Evolutionary conservation across 2,113 vertebrate species (phyloP), one percentile per base, ranked within the genome.

Genomic region (Pachycephala philippinensis): DNA sequence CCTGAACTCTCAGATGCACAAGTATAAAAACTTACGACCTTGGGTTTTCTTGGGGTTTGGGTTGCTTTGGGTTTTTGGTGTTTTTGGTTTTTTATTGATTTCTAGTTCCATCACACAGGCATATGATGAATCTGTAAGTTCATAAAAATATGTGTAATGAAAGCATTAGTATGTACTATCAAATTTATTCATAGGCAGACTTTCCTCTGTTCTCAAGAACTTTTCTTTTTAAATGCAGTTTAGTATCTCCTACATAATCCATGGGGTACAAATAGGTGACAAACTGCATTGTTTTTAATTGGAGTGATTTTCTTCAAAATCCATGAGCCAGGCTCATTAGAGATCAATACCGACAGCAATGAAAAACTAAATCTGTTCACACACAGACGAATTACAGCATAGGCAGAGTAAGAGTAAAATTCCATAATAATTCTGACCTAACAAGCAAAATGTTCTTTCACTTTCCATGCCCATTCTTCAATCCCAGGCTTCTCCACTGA

Each of bases 401-500:
- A 18, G 27, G 35, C 74, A 93, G 45, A 61, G 50, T 42, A 94
- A 72, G 74, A 84, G 45, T 71, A 93, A 69, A 91, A 95, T 85
- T 94, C 70, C 82, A 77, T 57, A 94, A 76, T 79, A 95, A 87
- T 96, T 90, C 85, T 88, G 79, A 83, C 72, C 78, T 89, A 97
- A 89, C 78, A 95, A 74, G 71, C 75, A 90, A 94, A 95, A 93
- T 74, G 83, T 78, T 95, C 89, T 80, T 95, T 86, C 63, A 78
- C 33, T 86, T 94, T 90, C 93, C 79, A 64, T 83, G 79, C 20
- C 56, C 75, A 96, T 95, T 94, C 91, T 77, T 95, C 85, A 97
- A 33, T 59, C 30, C 78, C 40, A 70, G 82, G 57, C 42, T 94
- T 90, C 76, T 94, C 85, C 96, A 90, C 52, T 3, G 60, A 93